phyloP scores from a whole-genome alignment of 1,140 invertebrate species.

The Megathymus violae region DNA sequence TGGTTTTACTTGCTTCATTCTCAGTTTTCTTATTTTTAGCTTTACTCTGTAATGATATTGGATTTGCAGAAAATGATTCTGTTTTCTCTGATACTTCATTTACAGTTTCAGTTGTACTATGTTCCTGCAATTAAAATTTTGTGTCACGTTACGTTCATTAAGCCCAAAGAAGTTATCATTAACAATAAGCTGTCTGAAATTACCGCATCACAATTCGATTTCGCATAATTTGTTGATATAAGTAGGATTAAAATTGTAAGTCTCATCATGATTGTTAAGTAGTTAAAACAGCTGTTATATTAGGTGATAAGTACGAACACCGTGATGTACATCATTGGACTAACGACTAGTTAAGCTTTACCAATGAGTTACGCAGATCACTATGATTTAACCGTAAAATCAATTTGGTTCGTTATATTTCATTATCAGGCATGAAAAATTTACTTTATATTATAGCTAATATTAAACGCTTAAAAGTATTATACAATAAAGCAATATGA shows the following conservation, averaged over 20 bases:
- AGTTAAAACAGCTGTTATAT: neutral
- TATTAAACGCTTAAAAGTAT: neutral
- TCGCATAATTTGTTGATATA: conserved; percentile 9
- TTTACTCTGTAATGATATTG: neutral
- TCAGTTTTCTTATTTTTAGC: neutral
- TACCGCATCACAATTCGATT: conserved; percentile 2
- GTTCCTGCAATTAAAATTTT: conserved; percentile 1
- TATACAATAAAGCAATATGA: neutral
- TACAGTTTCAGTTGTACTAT: neutral
- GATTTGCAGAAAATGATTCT: neutral
- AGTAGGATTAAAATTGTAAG: neutral
- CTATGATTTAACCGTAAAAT: conserved; percentile 12
- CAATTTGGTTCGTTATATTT: conserved; percentile 13
- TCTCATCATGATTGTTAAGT: neutral
- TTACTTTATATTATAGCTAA: neutral
- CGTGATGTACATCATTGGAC: neutral
- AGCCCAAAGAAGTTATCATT: neutral
- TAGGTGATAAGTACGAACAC: neutral
- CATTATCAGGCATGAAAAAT: conserved; percentile 8
- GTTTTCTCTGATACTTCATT: neutral
- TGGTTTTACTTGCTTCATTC: neutral
- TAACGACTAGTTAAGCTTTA: neutral
- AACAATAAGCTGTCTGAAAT: neutral
- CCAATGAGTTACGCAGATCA: neutral
- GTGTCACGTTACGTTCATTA: neutral